A percentile compares a stretch with the other conserved stretches of the same genome.
Evolutionary conservation across 2,888 invertebrate species (phyloP).

Genomic region (Melolontha melolontha): DNA sequence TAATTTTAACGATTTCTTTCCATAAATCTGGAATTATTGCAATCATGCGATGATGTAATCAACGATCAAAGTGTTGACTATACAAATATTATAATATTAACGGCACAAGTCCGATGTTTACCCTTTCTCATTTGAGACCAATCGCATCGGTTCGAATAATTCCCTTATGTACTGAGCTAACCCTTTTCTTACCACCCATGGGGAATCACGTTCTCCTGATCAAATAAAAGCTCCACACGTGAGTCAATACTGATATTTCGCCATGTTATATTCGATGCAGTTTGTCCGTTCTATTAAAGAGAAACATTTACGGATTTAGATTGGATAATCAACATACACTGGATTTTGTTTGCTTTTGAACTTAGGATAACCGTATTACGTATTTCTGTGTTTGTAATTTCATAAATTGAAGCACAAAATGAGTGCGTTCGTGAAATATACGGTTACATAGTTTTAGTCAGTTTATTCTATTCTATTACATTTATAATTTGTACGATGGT

Average conservation of each 20-base stretch:
- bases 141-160: slow-evolving; percentile 51
- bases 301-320: slow-evolving; percentile 24
- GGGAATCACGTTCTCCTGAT: slow-evolving; percentile 54
- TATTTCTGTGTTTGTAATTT: no score
- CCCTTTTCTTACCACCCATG: slow-evolving; percentile 46
- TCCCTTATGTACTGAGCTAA: slow-evolving; percentile 40
- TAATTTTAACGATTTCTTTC: no score
- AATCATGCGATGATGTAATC: neutral
- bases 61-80: slow-evolving; percentile 2
- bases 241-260: slow-evolving; percentile 50
- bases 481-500: no score
- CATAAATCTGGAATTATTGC: no score
- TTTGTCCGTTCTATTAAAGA: neutral
- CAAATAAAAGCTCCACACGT: slow-evolving; percentile 51
- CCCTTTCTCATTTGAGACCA: slow-evolving; percentile 58
- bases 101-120: slow-evolving; percentile 59
- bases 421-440: no score
- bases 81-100: slow-evolving; percentile 55
- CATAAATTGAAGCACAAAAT: no score
- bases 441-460: no score
- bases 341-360: slow-evolving; percentile 17
- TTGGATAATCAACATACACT: slow-evolving; percentile 27
- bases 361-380: no score
- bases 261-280: neutral
- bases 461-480: no score